phyloP scores from a whole-genome alignment of 2,113 vertebrate genomes.

The Neogobius melanostomus region DNA sequence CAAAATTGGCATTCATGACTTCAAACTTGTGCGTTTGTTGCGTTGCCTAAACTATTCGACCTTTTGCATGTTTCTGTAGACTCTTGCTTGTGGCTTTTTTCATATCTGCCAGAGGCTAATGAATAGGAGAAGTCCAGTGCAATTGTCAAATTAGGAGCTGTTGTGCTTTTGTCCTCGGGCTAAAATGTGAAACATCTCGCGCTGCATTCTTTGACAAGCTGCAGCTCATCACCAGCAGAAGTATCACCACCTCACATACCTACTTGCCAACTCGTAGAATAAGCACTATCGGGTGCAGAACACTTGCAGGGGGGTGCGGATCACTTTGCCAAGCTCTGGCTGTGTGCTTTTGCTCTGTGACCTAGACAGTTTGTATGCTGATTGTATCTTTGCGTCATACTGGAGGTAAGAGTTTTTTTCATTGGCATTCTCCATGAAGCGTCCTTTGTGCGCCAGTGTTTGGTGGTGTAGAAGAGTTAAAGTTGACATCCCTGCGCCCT shows the following conservation, averaged over 20 bases:
- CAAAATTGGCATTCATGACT: neutral
- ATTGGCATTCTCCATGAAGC: constrained; percentile 39
- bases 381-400: constrained; percentile 7
- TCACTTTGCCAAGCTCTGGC: neutral
- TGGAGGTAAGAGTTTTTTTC: constrained; percentile 1
- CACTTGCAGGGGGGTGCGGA: neutral
- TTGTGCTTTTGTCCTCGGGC: constrained; percentile 2
- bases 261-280: neutral
- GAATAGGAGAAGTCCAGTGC: neutral
- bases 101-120: neutral
- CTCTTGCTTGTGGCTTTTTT: neutral
- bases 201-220: constrained; percentile 63
- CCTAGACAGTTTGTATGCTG: neutral
- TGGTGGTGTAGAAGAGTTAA: constrained; percentile 58
- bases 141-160: neutral
- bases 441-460: constrained; percentile 55
- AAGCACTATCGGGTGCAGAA: neutral
- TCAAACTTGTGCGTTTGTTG: neutral
- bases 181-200: constrained; percentile 37
- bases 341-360: neutral
- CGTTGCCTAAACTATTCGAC: neutral
- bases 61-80: neutral
- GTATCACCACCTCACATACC: constrained; percentile 17
- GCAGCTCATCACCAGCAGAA: constrained; percentile 42
- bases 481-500: constrained; percentile 63